Evolutionary conservation across 1,140 invertebrate species (phyloP).

Genomic region (Steinernema khuongi): DNA sequence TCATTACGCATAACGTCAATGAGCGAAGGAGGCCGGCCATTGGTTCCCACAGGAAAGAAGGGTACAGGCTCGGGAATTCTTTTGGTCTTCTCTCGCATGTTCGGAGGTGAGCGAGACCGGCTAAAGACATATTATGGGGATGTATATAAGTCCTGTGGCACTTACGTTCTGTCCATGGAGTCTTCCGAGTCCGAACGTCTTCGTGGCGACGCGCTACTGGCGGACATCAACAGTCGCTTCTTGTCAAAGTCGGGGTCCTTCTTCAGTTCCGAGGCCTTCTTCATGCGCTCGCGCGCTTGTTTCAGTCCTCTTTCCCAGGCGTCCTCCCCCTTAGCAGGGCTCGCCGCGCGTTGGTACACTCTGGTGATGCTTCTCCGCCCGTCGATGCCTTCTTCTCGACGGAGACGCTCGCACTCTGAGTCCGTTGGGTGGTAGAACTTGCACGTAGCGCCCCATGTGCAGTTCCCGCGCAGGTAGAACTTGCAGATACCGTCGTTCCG

Average conservation of each 20-base stretch:
- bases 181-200: slow-evolving; percentile 6
- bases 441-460: slow-evolving; percentile 19
- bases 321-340: slow-evolving; percentile 66
- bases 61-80: neutral
- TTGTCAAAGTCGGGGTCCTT: slow-evolving; percentile 92
- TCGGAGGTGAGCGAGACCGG: slow-evolving; percentile 47
- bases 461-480: slow-evolving; percentile 23
- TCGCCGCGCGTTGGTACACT: neutral
- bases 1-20: slow-evolving; percentile 9
- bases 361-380: neutral
- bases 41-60: neutral
- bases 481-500: slow-evolving; percentile 21
- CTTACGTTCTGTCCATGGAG: slow-evolving; percentile 67
- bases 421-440: slow-evolving; percentile 22
- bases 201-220: neutral
- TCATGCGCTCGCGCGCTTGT: slow-evolving; percentile 70
- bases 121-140: slow-evolving; percentile 36
- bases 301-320: slow-evolving; percentile 83
- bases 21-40: neutral
- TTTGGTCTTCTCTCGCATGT: neutral
- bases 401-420: neutral
- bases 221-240: slow-evolving; percentile 70
- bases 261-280: slow-evolving; percentile 62
- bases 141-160: slow-evolving; percentile 66
- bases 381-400: neutral